Base-by-base conservation (phyloP, 2,797 vertebrate genomes). In the Sylvia borin region DNA sequence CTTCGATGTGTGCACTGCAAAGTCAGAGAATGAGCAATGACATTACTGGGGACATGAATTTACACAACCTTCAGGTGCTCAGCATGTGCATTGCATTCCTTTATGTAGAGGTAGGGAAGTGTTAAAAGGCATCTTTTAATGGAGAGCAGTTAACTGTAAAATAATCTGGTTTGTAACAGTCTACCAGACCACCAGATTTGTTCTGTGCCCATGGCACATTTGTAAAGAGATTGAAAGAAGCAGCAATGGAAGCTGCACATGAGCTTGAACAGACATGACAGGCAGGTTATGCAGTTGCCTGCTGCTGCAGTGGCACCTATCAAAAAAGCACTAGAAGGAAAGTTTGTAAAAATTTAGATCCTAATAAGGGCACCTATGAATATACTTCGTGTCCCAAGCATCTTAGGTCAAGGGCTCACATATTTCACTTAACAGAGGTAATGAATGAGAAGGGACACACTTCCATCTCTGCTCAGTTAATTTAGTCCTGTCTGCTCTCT, bases 121-220 rank as follows among this genome's bases (percentile, higher is more conserved):
- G 7, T 26, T 75, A 29, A 60, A 85, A 58, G 48, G 71, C 16
- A 50, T n/a, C n/a, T 61, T 86, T 70, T 50, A 80, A 67, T 5
- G 40, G 36, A 66, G 40, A 55, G 22, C 17, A 51, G 17, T 38
- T 70, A 88, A 27, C 16, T 76, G 24, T 54, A 65, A 75, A 90
- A 80, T 55, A 74, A 60, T 14, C 25, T 29, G 5, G 4, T 77
- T 51, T 47, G 5, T 29, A 21, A 36, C 32, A 66, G 11, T 7
- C 31, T 34, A 10, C 31, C 27, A 26, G 19, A 36, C 43, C 27
- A 60, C 43, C 40, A 57, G 36, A 40, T 64, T 47, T 51, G 15
- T 65, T 19, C 64, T 1, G 0, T 65, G 32, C 18, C 51, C 31
- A 13, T 1, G 1, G 64, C 43, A 36, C 14, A 5, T 58, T 73